phyloP scores from a whole-genome alignment of 2,888 invertebrate genomes.

The Zele albiditarsus region DNA sequence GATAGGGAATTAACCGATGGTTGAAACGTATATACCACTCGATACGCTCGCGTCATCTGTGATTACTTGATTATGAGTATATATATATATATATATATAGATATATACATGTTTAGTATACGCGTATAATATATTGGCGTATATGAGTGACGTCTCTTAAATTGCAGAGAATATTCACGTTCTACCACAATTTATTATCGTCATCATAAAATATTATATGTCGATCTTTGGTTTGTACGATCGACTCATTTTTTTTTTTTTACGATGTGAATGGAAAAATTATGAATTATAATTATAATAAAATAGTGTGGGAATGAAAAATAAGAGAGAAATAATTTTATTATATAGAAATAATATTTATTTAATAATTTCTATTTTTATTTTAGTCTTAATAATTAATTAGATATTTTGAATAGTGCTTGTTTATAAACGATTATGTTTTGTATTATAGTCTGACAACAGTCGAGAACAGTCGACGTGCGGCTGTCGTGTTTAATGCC shows the following conservation, averaged over 20 bases:
- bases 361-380: neutral
- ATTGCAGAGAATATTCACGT: slow-evolving; percentile 21
- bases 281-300: too few species aligned
- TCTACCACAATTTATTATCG: neutral
- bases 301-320: too few species aligned
- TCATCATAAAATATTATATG: neutral
- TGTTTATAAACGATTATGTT: neutral
- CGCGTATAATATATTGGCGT: slow-evolving; percentile 45
- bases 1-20: slow-evolving; percentile 59
- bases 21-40: slow-evolving; percentile 60
- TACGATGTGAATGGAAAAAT: too few species aligned
- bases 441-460: neutral
- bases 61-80: slow-evolving; percentile 66
- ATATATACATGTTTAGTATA: slow-evolving; percentile 25
- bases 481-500: slow-evolving; percentile 1
- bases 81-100: neutral
- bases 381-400: neutral
- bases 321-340: too few species aligned
- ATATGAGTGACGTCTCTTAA: slow-evolving; percentile 54
- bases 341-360: too few species aligned
- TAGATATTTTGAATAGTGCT: neutral
- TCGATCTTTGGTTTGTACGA: neutral
- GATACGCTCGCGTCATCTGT: slow-evolving; percentile 63
- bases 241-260: too few species aligned
- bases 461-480: neutral